phyloP scores from a whole-genome alignment of 2,888 invertebrate genomes.

The Dicycla oo region DNA sequence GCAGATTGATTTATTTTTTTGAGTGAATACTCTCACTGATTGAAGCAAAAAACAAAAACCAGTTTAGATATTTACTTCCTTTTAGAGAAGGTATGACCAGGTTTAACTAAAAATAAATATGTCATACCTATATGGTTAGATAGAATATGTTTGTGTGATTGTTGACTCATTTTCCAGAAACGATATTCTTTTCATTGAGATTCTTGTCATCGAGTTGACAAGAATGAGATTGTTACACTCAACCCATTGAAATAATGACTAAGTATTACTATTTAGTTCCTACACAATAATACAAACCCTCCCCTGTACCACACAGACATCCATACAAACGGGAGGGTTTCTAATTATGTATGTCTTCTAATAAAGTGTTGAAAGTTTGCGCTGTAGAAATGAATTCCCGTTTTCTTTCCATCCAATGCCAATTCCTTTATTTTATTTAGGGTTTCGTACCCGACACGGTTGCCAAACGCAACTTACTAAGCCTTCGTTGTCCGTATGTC shows the following conservation, averaged over 20 bases:
- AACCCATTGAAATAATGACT: background rate
- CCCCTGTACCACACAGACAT: too few relatives aligned
- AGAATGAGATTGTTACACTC: background rate
- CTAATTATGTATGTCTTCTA: background rate
- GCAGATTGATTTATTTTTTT: too few relatives aligned
- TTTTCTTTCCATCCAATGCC: background rate
- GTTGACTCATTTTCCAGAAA: slow-evolving; percentile 25
- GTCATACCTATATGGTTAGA: background rate
- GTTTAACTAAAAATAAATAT: slow-evolving; percentile 6
- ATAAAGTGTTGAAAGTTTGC: background rate
- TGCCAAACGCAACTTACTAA: too few relatives aligned
- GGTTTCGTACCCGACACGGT: too few relatives aligned
- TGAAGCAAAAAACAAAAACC: slow-evolving; percentile 20
- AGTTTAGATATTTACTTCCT: background rate
- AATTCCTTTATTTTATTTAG: background rate
- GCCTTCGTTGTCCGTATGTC: too few relatives aligned
- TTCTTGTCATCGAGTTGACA: background rate
- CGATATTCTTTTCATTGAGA: too few relatives aligned
- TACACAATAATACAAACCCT: too few relatives aligned
- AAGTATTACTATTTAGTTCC: background rate
- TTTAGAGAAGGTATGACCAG: background rate
- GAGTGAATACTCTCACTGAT: too few relatives aligned
- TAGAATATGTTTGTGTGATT: background rate
- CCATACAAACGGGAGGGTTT: background rate
- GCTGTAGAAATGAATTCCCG: too few relatives aligned